Evolutionary conservation across 2,797 vertebrate genomes (phyloP).

Genomic region (Acanthurus lineatus): DNA sequence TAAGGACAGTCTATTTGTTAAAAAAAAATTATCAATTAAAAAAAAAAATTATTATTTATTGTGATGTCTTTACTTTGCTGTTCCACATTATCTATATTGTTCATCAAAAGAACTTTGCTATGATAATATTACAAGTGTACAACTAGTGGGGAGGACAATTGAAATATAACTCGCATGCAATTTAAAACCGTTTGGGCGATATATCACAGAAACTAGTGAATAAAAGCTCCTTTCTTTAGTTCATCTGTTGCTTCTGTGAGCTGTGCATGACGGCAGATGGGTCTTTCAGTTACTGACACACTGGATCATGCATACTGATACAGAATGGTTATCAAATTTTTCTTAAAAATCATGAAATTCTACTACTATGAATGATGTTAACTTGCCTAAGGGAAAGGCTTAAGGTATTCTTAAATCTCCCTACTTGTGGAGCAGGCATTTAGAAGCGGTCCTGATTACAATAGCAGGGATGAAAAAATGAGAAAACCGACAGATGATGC

Average conservation of each 20-base stretch:
- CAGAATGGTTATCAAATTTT: neutral
- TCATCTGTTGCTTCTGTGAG: neutral
- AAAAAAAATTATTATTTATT: too few relatives aligned
- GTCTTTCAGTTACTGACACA: neutral
- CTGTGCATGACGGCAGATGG: neutral
- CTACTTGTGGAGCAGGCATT: too few relatives aligned
- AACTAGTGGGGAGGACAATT: neutral
- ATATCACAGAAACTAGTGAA: neutral
- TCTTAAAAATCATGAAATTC: too few relatives aligned
- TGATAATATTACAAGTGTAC: neutral
- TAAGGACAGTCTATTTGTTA: neutral
- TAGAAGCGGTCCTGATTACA: neutral
- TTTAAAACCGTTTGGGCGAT: neutral
- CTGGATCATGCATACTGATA: conserved; percentile 8
- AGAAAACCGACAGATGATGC: neutral
- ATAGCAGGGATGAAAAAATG: neutral
- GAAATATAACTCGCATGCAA: neutral
- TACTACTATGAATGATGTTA: too few relatives aligned
- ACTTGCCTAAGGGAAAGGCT: too few relatives aligned
- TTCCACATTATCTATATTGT: neutral
- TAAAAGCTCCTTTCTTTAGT: neutral
- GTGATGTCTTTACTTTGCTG: neutral
- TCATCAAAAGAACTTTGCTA: neutral
- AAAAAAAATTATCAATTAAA: too few relatives aligned
- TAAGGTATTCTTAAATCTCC: too few relatives aligned